Base-by-base conservation (phyloP, 2,797 vertebrate genomes). In the Mycteria americana region DNA sequence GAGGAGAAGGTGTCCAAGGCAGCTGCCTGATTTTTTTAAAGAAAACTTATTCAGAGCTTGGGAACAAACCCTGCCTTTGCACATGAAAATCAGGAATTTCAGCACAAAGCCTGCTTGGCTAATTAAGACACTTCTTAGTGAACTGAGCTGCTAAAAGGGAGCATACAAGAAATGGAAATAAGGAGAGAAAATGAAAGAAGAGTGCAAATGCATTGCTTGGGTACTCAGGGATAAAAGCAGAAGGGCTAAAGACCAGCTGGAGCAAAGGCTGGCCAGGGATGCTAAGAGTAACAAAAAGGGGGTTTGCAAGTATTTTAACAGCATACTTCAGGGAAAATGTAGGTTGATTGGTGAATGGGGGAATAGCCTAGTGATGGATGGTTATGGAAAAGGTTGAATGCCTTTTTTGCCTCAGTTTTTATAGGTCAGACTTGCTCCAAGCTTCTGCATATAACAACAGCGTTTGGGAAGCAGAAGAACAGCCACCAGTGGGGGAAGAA, bases 161-260 rank as follows among this genome's bases (percentile, higher is more conserved):
- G 72, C 85, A 91, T 67, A 94, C 24, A 97, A 95, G 88, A 93
- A 95, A 95, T 96, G 95, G 93, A 95, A 97, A 97, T 96, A 85
- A 96, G 85, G 94, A 83, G 53, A 59, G n/a, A 41, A 92, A 92
- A 83, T 95, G 88, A 95, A 95, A 94, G 91, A 80, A 16, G 72
- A 74, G 88, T 35, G 50, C 27, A 28, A 95, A 80, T 11, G 60
- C 60, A 83, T 6, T 73, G 69, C 95, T 78, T 45, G 86, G 62
- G 70, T 50, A 67, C 39, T 88, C 60, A n/a, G 21, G n/a, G 60
- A 70, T 95, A 65, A 95, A 95, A 94, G 82, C 82, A 88, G 64
- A 17, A 77, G 51, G 57, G 45, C 64, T 93, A 19, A 74, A 63
- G 73, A 93, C 45, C 94, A 95, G 93, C 94, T 96, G 94, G 92